Evolutionary conservation across 2,888 invertebrate genomes (phyloP).

Genomic region (Drosophila pegasa): DNA sequence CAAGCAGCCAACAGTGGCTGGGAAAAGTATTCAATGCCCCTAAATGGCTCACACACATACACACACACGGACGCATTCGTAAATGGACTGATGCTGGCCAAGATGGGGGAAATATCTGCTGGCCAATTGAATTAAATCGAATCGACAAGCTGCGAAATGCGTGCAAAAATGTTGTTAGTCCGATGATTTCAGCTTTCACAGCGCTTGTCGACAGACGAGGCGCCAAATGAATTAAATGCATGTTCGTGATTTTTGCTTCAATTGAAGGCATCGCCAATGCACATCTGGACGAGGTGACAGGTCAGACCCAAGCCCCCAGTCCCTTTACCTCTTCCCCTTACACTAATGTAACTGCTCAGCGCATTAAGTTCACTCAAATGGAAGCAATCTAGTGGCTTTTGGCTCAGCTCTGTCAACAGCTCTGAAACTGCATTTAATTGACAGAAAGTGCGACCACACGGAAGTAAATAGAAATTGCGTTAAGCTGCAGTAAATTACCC

Average conservation of each 20-base stretch:
- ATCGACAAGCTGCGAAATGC: conserved; percentile 60
- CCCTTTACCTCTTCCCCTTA: not conserved
- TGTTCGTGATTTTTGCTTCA: conserved; percentile 62
- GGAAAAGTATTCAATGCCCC: conserved; percentile 61
- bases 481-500: conserved; percentile 25
- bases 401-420: conserved; percentile 5
- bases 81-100: conserved; percentile 34
- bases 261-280: conserved; percentile 49
- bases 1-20: conserved; percentile 25
- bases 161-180: conserved; percentile 58
- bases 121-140: conserved; percentile 54
- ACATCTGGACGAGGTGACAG: conserved; percentile 29
- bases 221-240: conserved; percentile 67
- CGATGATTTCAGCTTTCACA: conserved; percentile 34
- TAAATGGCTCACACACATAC: conserved; percentile 50
- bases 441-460: conserved; percentile 26
- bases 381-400: conserved; percentile 32
- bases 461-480: conserved; percentile 17
- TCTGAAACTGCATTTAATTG: conserved; percentile 51
- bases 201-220: conserved; percentile 51
- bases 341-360: conserved; percentile 18
- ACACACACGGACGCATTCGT: not conserved
- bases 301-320: conserved; percentile 22
- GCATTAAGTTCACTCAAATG: conserved; percentile 40
- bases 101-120: conserved; percentile 37